phyloP scores from a whole-genome alignment of 2,888 invertebrate species.

The Autographa gamma region DNA sequence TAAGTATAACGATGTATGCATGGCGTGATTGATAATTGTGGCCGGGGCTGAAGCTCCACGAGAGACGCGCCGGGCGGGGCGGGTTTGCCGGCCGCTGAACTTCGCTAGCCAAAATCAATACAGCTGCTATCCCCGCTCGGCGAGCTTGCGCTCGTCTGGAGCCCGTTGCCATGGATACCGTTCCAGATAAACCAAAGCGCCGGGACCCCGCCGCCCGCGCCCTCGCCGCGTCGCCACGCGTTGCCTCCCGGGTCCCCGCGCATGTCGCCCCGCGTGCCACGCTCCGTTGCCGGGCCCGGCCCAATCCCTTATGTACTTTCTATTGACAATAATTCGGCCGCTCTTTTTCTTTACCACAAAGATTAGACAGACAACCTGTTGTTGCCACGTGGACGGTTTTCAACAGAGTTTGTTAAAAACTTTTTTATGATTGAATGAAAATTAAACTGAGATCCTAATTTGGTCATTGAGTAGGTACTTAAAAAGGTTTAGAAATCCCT shows the following conservation, averaged over 20 bases:
- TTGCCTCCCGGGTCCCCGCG: constrained; percentile 33
- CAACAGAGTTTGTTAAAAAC: not conserved
- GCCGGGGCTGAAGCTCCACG: constrained; percentile 59
- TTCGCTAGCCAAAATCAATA: constrained; percentile 87
- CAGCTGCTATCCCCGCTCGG: constrained; percentile 88
- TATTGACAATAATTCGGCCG: constrained; percentile 53
- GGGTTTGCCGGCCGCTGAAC: constrained; percentile 82
- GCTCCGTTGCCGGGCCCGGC: constrained; percentile 48
- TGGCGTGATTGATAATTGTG: constrained; percentile 42
- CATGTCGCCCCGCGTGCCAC: constrained; percentile 34
- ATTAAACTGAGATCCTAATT: no score
- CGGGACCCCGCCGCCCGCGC: constrained; percentile 58
- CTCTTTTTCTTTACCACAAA: constrained; percentile 56
- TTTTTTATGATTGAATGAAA: not conserved
- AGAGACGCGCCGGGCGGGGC: constrained; percentile 68
- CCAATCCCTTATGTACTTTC: constrained; percentile 32
- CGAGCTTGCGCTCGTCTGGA: constrained; percentile 76
- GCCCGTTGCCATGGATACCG: constrained; percentile 84
- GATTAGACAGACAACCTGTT: constrained; percentile 69
- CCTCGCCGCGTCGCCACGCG: constrained; percentile 25
- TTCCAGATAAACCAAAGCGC: constrained; percentile 70
- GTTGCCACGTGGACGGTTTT: constrained; percentile 61
- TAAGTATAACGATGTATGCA: constrained; percentile 16
- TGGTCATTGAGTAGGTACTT: no score
- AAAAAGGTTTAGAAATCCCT: no score